These are phyloP conservation scores for Montipora foliosa DNA, from an alignment of 64 coral and sea anemone species.

Conservation along the genomic window DNA sequence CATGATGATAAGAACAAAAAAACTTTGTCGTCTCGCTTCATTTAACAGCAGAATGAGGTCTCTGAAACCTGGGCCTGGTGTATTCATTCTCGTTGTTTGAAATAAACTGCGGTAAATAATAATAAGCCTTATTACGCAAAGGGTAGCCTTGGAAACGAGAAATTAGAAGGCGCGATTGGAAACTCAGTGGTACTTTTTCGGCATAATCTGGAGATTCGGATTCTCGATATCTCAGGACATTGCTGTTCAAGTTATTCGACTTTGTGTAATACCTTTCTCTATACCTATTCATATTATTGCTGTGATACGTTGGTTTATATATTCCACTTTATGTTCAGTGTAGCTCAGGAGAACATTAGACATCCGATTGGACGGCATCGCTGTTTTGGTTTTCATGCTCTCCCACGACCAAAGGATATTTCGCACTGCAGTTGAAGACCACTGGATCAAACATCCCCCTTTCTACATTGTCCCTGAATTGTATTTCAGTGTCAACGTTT, in stretches of 20 bases:
- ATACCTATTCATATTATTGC: background rate
- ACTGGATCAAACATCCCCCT: conserved; percentile 78
- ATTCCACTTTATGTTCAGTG: background rate
- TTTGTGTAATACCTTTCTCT: background rate
- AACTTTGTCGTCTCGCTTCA: background rate
- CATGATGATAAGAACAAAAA: background rate
- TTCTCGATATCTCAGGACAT: background rate
- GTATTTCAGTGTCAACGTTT: conserved; percentile 61
- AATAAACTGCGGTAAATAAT: background rate
- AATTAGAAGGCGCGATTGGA: background rate
- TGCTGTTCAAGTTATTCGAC: background rate
- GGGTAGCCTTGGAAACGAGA: background rate
- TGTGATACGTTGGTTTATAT: background rate
- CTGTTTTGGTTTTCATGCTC: too few species aligned
- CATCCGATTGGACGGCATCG: background rate
- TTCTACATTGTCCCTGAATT: conserved; percentile 63
- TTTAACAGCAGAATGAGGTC: background rate
- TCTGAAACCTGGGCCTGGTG: background rate
- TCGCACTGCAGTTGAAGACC: conserved; percentile 67
- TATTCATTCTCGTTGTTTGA: background rate
- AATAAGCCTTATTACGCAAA: background rate
- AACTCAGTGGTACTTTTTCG: background rate
- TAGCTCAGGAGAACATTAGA: background rate
- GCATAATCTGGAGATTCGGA: background rate
- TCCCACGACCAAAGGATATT: background rate